Evolutionary conservation across 2,888 invertebrate genomes (phyloP).

Genomic region (Sympetrum striolatum): DNA sequence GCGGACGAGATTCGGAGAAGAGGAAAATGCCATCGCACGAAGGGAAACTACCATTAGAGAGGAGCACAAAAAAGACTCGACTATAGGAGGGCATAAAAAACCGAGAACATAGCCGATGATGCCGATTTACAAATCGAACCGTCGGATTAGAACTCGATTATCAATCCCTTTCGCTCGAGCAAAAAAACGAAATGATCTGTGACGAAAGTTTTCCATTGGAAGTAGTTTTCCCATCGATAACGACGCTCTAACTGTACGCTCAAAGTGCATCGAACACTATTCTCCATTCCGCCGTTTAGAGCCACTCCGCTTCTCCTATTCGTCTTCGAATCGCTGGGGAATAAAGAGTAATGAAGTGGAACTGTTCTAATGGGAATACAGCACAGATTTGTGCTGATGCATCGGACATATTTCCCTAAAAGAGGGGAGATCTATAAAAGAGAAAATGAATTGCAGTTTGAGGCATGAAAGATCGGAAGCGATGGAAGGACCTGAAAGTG

Average conservation of each 20-base stretch:
- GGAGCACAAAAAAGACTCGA: background rate
- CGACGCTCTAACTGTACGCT: background rate
- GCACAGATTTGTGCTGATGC: too few relatives aligned
- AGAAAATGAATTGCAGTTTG: background rate
- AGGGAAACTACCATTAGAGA: background rate
- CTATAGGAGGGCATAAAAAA: background rate
- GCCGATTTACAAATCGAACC: background rate
- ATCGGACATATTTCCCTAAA: background rate
- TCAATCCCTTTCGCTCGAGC: background rate
- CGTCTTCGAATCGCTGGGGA: background rate
- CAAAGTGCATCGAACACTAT: background rate
- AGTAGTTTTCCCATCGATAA: background rate
- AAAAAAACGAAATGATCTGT: background rate
- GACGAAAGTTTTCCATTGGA: background rate
- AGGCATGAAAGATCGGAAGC: background rate
- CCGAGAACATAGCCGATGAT: background rate
- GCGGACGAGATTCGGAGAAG: background rate
- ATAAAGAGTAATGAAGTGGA: background rate
- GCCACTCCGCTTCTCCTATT: background rate
- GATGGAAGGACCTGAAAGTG: background rate
- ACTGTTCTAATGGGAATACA: too few relatives aligned
- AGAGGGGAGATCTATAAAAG: background rate
- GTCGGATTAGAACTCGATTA: background rate
- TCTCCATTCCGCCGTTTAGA: background rate
- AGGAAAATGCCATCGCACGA: background rate